These are phyloP conservation scores for Psettodes erumei DNA, from an alignment of 2,113 vertebrate species.

Conservation along the genomic window DNA sequence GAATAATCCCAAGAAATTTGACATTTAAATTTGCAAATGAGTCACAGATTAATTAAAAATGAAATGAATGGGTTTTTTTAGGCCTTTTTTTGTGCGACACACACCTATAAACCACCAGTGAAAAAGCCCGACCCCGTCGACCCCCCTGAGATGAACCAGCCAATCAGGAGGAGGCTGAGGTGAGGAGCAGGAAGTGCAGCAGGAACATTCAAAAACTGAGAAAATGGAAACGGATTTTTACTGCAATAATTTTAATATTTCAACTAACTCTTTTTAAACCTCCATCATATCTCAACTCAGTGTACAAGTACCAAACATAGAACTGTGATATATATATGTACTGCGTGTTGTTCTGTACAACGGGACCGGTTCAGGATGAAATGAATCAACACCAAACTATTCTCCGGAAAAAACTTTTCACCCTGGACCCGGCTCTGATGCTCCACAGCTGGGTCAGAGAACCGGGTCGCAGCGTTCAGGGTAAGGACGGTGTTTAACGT, in stretches of 20 bases:
- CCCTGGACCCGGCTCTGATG: no score
- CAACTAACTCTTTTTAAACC: neutral
- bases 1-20: no score
- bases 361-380: constrained; percentile 33
- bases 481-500: no score
- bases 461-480: no score
- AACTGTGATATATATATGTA: constrained; percentile 45
- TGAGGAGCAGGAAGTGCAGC: constrained; percentile 44
- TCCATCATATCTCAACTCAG: constrained; percentile 14
- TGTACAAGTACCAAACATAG: constrained; percentile 60
- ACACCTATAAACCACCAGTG: constrained; percentile 28
- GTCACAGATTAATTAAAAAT: no score
- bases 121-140: constrained; percentile 25
- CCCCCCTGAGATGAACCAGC: constrained; percentile 63
- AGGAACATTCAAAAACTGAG: constrained; percentile 17
- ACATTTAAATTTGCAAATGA: no score
- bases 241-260: constrained; percentile 18
- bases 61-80: no score
- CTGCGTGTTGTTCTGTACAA: constrained; percentile 18
- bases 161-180: constrained; percentile 27
- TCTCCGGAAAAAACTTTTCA: constrained; percentile 28
- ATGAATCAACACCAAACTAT: constrained; percentile 34
- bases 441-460: no score
- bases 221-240: constrained; percentile 3
- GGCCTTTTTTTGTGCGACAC: no score